A percentile compares a stretch with the other conserved stretches of the same genome.
phyloP scores from a whole-genome alignment of 2,888 invertebrate genomes.

The Tetranychus piercei region DNA sequence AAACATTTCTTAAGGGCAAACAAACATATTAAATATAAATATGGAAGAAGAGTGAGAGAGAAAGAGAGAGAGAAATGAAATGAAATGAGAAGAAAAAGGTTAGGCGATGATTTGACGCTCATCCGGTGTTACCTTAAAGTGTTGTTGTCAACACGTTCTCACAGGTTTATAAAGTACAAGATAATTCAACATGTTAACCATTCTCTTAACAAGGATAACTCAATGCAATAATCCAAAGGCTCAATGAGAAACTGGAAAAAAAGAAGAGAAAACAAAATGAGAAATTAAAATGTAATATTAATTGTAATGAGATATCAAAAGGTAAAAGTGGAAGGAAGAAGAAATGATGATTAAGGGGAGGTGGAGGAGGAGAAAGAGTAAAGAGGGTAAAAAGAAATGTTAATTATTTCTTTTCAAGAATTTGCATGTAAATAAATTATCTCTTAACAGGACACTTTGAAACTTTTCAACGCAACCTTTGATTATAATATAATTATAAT shows the following conservation, averaged over 20 bases:
- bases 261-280: neutral
- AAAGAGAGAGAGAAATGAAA: neutral
- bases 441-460: neutral
- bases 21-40: neutral
- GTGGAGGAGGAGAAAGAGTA: neutral
- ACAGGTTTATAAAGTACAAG: neutral
- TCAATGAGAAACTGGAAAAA: neutral
- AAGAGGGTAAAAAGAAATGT: neutral
- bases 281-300: neutral
- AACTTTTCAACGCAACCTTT: neutral
- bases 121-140: neutral
- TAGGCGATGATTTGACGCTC: neutral
- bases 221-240: neutral
- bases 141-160: constrained; percentile 1
- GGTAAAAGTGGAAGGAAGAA: neutral
- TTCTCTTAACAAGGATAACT: neutral
- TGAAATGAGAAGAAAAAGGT: neutral
- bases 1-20: neutral
- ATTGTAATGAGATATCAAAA: neutral
- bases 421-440: neutral
- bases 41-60: neutral
- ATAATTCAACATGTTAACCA: neutral
- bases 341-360: neutral
- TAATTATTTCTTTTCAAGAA: neutral
- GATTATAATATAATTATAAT: neutral